Evolutionary conservation across 2,888 invertebrate species (phyloP), one percentile per base, ranked within the genome.

Genomic region (Chrysina gloriosa): DNA sequence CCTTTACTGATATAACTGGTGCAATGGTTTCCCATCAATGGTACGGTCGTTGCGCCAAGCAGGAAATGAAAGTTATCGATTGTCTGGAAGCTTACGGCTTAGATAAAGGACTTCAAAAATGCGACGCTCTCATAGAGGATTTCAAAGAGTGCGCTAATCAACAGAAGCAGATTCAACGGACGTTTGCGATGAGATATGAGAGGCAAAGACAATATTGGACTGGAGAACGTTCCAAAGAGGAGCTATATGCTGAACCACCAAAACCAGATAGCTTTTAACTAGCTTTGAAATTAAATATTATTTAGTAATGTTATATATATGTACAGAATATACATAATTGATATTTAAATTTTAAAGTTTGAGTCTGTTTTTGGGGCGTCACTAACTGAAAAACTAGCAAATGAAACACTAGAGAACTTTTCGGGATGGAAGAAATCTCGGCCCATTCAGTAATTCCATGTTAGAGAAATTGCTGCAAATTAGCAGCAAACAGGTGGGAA

Each of bases 31-130:
- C 88, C 69, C 89, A 90, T 74, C 92, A 92, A 79, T 83, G 87
- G 77, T 83, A 87, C 75, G 89, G 89, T 19, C 79, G 82, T 21
- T 95, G 94, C 77, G 89, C 87, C 31, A 85, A 87, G 67, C 83
- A 91, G 73, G 94, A 94, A 83, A 84, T 90, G 79, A 86, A 87
- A 27, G 87, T 89, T 77, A 87, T 92, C 84, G 92, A 94, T 72
- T 95, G 94, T 76, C 77, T 93, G 52, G 93, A 94, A 77, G 94
- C 93, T 1, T 93, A 94, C 73, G 95, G 94, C 1, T 75, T 89
- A 6, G 87, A 89, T n/a, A 85, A 86, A 39, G 92, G 90, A 0
- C 74, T 83, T 31, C 77, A 77, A n/a, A 88, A 90, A 78, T 95
- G 95, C 78, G 77, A 81, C 2, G 80, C 85, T 61, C 79, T 92